These are phyloP conservation scores for Tor tambroides DNA, from an alignment of 2,113 vertebrate genomes.

Conservation along the genomic window DNA sequence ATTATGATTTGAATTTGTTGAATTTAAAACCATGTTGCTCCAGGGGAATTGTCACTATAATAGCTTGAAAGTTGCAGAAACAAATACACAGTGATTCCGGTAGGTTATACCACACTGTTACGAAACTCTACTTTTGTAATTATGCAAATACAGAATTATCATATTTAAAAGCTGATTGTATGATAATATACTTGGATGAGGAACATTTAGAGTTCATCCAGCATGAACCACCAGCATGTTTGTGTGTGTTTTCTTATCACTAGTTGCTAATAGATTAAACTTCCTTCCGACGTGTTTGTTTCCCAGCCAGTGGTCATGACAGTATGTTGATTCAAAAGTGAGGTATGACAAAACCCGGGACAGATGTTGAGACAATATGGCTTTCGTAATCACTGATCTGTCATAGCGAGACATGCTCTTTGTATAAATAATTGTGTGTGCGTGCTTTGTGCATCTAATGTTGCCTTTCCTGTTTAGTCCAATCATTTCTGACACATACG, in stretches of 20 bases:
- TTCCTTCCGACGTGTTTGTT: slow-evolving; percentile 6
- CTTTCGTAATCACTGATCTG: slow-evolving; percentile 24
- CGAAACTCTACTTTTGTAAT: background rate
- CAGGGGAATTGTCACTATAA: slow-evolving; percentile 4
- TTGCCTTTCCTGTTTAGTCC: background rate
- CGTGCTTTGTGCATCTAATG: slow-evolving; percentile 20
- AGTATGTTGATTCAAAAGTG: slow-evolving; percentile 17
- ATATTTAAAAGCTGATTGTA: slow-evolving; percentile 18
- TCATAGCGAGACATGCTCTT: slow-evolving; percentile 18
- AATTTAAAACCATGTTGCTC: slow-evolving; percentile 19
- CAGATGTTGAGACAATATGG: slow-evolving; percentile 32
- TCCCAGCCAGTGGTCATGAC: background rate
- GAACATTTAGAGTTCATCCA: background rate
- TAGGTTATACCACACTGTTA: slow-evolving; percentile 14
- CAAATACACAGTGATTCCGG: background rate
- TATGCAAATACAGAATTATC: slow-evolving; percentile 24
- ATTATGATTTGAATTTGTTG: slow-evolving; percentile 23
- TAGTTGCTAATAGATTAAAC: background rate
- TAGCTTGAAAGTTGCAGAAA: slow-evolving; percentile 9
- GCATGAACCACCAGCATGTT: background rate
- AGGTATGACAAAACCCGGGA: slow-evolving; percentile 16
- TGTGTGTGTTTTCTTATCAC: background rate
- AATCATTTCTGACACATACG: slow-evolving; percentile 20
- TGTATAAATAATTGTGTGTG: slow-evolving; percentile 23
- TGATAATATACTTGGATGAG: background rate